Base-by-base conservation (phyloP, 2,888 invertebrate genomes). In the Malachius bipustulatus region DNA sequence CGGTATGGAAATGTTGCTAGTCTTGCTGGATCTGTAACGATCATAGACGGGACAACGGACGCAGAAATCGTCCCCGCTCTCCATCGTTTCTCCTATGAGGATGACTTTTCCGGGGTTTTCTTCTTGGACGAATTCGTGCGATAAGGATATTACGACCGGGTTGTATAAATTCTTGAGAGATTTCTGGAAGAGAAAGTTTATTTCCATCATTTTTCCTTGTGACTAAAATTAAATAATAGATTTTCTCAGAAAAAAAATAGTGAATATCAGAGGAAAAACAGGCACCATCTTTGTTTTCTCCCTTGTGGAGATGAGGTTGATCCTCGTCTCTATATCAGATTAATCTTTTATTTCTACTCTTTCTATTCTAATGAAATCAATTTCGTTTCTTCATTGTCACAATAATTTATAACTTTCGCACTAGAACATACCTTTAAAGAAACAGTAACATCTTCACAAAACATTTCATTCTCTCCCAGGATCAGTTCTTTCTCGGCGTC, bases 21-120 rank as follows among this genome's bases (percentile, higher is more conserved):
- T 43, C 4, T 39, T 40, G 14, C 46, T 48, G 1, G 55, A 54
- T 4, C 33, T 39, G 8, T 31, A 35, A 28, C 41, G 36, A 33
- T 50, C 48, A n/a, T 49, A 39, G 12, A 54, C 48, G 3, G 55
- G 50, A 44, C 55, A 57, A 14, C 34, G 35, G 6, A 38, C 34
- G 35, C 55, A 56, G 39, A 55, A 58, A 8, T 35, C 33, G 28
- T 55, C 52, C 1, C 10, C 30, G 11, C 42, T 45, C 4, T 33
- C 10, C 2, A 29, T 30, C 13, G 10, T 35, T 13, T 41, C 33
- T 2, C 40, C 36, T 4, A 44, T 40, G 12, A 41, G 36, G 26
- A 48, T 36, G 4, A 41, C 32, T 35, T 40, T 38, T 16, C 29
- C 38, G 2, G n/a, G 15, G 10, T 35, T 30, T 16, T 37, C 28